phyloP scores from a whole-genome alignment of 92 coral and sea anemone genomes.

The Diadumene lineata region DNA sequence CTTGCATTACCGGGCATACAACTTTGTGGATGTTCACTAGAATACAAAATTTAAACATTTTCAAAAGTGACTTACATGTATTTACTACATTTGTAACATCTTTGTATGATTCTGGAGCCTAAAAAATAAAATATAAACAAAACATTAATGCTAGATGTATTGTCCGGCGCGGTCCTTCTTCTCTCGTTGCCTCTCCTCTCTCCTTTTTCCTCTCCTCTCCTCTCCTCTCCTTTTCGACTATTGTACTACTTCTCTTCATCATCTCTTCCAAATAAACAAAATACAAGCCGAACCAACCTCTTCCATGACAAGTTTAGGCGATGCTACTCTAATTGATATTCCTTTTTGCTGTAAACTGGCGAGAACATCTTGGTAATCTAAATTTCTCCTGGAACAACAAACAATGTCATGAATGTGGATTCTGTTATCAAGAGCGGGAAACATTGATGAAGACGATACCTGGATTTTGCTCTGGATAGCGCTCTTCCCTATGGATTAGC shows the following conservation, averaged over 20 bases:
- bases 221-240: background rate
- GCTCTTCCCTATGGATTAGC: conserved; percentile 86
- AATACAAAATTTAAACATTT: background rate
- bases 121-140: background rate
- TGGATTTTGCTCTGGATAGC: conserved; percentile 87
- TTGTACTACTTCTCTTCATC: background rate
- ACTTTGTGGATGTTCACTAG: background rate
- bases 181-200: too few relatives aligned
- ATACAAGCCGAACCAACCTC: conserved; percentile 61
- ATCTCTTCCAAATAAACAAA: background rate
- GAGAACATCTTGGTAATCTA: conserved; percentile 86
- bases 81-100: conserved; percentile 95
- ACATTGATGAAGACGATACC: conserved; percentile 44
- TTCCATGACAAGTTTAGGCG: conserved; percentile 96
- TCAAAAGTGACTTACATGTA: conserved; percentile 74
- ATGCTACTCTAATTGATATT: conserved; percentile 94
- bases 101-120: conserved; percentile 99
- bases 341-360: conserved; percentile 81
- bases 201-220: background rate
- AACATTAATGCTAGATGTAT: background rate
- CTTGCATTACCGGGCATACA: too few relatives aligned
- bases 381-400: conserved; percentile 59
- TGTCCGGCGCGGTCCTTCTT: too few relatives aligned
- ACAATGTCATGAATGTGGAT: background rate
- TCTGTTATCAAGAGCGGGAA: background rate